phyloP scores from a whole-genome alignment of 1,140 invertebrate species.

The Drosophila sp. region DNA sequence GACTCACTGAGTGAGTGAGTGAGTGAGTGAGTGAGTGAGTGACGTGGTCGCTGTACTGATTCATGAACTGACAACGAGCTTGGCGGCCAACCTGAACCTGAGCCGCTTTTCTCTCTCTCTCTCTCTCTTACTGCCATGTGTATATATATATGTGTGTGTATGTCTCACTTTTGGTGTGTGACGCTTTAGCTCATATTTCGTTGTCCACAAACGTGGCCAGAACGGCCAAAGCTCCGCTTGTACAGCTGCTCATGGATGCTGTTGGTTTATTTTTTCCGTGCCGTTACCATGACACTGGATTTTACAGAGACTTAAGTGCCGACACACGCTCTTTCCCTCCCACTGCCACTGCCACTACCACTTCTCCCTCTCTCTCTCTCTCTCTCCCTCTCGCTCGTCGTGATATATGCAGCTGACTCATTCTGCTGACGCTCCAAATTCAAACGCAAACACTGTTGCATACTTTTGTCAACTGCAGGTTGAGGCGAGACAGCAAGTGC shows the following conservation, averaged over 20 bases:
- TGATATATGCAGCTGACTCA: conserved; percentile 82
- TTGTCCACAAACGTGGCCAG: conserved; percentile 51
- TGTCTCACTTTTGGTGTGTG: conserved; percentile 21
- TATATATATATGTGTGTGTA: too few species aligned
- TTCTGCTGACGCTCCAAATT: conserved; percentile 82
- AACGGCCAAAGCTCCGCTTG: conserved; percentile 26
- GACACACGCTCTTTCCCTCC: conserved; percentile 19
- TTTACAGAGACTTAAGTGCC: conserved; percentile 82
- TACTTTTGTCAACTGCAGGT: conserved; percentile 55
- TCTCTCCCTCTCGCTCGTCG: conserved; percentile 33
- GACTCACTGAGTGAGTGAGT: conserved; percentile 24
- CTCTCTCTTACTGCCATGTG: conserved; percentile 12
- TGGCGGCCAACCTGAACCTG: conserved; percentile 71
- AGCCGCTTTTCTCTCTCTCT: conserved; percentile 40
- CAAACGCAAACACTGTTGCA: conserved; percentile 82
- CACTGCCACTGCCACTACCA: conserved; percentile 2
- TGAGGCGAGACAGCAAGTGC: too few species aligned
- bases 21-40: conserved; percentile 40
- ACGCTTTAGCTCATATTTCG: conserved; percentile 57
- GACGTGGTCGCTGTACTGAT: conserved; percentile 68
- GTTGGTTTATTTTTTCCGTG: conserved; percentile 23
- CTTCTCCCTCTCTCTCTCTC: conserved; percentile 8
- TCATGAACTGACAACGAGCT: conserved; percentile 79
- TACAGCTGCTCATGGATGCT: conserved; percentile 28
- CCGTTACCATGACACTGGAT: conserved; percentile 80